Percentiles rank a stretch among this genome's conserved stretches.
These are phyloP conservation scores for Hyposmocoma kahamanoa DNA, from an alignment of 1,140 invertebrate species.

Conservation along the genomic window DNA sequence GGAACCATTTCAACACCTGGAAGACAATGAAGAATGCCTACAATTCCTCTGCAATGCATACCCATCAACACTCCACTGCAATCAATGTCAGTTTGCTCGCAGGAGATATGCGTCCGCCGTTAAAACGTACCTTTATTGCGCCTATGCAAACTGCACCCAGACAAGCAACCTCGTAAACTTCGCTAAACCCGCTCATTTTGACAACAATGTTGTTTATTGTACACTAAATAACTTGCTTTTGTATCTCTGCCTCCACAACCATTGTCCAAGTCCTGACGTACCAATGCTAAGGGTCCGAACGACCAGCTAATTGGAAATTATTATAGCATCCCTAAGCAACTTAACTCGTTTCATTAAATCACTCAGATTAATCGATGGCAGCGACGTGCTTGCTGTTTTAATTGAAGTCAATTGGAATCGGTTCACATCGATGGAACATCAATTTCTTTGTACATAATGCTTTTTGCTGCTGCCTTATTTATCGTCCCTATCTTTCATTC, in stretches of 20 bases:
- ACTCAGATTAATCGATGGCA: slow-evolving; percentile 38
- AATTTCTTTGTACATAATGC: background rate
- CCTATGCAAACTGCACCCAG: slow-evolving; percentile 22
- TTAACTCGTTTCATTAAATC: slow-evolving; percentile 40
- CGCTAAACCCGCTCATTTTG: slow-evolving; percentile 20
- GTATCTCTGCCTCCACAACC: slow-evolving; percentile 18
- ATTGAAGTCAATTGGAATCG: slow-evolving; percentile 17
- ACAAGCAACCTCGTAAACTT: slow-evolving; percentile 17
- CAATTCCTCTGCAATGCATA: too few species aligned
- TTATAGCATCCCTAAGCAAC: slow-evolving; percentile 26
- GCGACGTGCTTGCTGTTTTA: slow-evolving; percentile 29
- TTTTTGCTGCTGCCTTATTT: background rate
- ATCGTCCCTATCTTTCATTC: background rate
- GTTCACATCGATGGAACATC: background rate
- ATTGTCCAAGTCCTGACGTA: slow-evolving; percentile 25
- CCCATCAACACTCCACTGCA: too few species aligned
- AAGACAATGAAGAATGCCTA: too few species aligned
- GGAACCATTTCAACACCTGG: too few species aligned
- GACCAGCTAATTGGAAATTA: slow-evolving; percentile 48
- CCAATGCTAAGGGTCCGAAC: slow-evolving; percentile 18
- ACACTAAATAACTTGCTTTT: slow-evolving; percentile 26
- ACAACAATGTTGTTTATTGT: slow-evolving; percentile 32
- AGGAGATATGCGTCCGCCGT: slow-evolving; percentile 15
- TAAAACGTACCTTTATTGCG: slow-evolving; percentile 17
- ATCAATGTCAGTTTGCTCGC: slow-evolving; percentile 7